Conservation (phyloP, 2,797 vertebrate species). For the Ceryle rudis region DNA sequence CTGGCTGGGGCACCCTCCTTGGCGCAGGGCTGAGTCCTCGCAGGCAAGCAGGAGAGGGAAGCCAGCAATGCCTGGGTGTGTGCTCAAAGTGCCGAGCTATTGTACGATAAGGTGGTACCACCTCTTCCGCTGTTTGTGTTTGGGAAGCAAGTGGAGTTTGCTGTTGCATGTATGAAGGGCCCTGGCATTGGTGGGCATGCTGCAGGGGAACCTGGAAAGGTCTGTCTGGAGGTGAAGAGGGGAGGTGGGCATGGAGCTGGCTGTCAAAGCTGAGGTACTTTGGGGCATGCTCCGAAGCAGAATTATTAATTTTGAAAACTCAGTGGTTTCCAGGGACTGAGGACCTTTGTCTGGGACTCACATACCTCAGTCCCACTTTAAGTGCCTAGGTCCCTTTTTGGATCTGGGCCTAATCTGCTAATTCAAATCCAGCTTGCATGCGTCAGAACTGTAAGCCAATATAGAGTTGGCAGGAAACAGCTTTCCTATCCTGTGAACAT, state of each 20-base stretch:
- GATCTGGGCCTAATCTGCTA: slow-evolving; percentile 64
- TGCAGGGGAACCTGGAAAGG: background rate
- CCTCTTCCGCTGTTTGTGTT: slow-evolving; percentile 69
- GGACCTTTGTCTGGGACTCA: slow-evolving; percentile 46
- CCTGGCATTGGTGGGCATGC: background rate
- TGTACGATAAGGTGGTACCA: slow-evolving; percentile 43
- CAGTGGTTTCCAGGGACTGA: slow-evolving; percentile 40
- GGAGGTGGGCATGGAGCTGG: background rate
- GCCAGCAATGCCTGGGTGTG: slow-evolving; percentile 46
- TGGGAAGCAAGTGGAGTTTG: slow-evolving; percentile 6
- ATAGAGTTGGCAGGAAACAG: slow-evolving; percentile 72
- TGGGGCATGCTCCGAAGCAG: background rate
- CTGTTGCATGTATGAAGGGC: background rate
- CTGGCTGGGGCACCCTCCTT: background rate
- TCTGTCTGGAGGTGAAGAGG: background rate
- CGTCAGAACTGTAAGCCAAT: slow-evolving; percentile 68
- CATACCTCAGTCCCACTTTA: slow-evolving; percentile 61
- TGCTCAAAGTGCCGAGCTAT: background rate
- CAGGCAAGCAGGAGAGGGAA: background rate
- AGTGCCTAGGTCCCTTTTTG: slow-evolving; percentile 67
- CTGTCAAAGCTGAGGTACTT: background rate
- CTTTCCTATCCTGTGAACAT: slow-evolving; percentile 71
- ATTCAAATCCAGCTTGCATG: slow-evolving; percentile 64
- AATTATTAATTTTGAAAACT: slow-evolving; percentile 17
- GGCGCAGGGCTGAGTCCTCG: background rate